Evolutionary conservation across 64 coral and sea anemone genomes (phyloP).

Genomic region (Montipora capricornis): DNA sequence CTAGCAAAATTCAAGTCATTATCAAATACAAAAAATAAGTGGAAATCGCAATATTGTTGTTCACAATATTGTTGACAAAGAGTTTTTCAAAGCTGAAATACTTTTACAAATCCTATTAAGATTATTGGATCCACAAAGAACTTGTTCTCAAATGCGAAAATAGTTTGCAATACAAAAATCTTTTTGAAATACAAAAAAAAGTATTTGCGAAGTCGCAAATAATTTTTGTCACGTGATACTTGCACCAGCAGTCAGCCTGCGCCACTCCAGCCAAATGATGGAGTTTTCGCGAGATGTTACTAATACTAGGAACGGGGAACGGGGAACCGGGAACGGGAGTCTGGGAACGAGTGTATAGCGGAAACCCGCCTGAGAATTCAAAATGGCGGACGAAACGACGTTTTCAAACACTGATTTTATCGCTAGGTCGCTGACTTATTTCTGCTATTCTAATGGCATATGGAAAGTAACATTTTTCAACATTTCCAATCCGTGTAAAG

Average conservation of each 20-base stretch:
- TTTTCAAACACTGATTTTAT: too few species aligned
- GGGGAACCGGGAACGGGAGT: too few species aligned
- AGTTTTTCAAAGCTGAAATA: background rate
- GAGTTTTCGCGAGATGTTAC: too few species aligned
- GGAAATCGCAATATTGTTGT: background rate
- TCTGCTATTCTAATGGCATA: too few species aligned
- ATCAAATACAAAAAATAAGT: background rate
- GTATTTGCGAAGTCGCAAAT: background rate
- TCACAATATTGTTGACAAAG: background rate
- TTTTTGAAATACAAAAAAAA: background rate
- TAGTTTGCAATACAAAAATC: conserved; percentile 12
- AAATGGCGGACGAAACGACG: too few species aligned
- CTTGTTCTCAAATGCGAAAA: conserved; percentile 9
- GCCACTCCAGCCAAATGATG: background rate
- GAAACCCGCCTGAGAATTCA: too few species aligned
- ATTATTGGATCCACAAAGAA: background rate
- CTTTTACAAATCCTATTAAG: background rate
- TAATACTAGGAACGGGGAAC: too few species aligned
- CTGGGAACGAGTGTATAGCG: too few species aligned
- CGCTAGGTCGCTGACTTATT: too few species aligned
- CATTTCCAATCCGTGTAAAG: too few species aligned
- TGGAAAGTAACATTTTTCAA: too few species aligned
- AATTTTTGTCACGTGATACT: background rate
- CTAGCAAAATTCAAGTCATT: background rate
- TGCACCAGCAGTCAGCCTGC: conserved; percentile 4